Evolutionary conservation across 2,797 vertebrate genomes (phyloP).

Genomic region (Macropus fuliginosus): DNA sequence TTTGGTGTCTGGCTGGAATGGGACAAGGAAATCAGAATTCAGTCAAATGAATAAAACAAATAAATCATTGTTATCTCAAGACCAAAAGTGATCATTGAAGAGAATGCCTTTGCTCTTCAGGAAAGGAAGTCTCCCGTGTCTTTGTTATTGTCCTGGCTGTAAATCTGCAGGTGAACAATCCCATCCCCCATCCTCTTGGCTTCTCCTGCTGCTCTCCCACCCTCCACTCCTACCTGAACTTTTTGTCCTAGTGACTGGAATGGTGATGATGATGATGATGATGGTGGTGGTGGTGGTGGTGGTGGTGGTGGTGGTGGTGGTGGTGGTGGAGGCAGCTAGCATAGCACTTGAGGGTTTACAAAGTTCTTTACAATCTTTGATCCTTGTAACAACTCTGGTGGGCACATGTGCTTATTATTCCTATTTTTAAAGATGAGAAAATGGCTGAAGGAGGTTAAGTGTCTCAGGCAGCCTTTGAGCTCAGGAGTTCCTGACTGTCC

Average conservation of each 20-base stretch:
- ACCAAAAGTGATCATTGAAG: slow-evolving; percentile 58
- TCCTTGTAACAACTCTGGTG: not conserved
- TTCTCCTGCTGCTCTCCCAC: not conserved
- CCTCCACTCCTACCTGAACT: not conserved
- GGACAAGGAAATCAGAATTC: slow-evolving; percentile 50
- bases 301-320: not conserved
- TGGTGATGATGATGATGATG: not conserved
- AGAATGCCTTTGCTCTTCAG: slow-evolving; percentile 70
- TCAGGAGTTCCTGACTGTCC: not conserved
- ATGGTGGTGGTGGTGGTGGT: not conserved
- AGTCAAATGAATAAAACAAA: slow-evolving; percentile 61
- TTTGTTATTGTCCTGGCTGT: slow-evolving; percentile 31
- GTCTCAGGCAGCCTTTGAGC: not conserved
- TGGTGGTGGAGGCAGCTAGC: not conserved
- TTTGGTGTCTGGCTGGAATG: slow-evolving; percentile 23
- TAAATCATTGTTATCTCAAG: slow-evolving; percentile 12
- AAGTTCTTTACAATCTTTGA: not conserved
- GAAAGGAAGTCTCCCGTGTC: not conserved
- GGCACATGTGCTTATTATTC: not conserved
- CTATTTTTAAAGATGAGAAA: not conserved
- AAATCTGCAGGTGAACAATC: slow-evolving; percentile 32
- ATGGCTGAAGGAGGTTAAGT: not conserved
- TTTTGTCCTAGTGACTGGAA: not conserved
- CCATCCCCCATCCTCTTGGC: slow-evolving; percentile 1
- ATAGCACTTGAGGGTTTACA: not conserved